Evolutionary conservation across 1,140 invertebrate genomes (phyloP), one percentile per base, ranked within the genome.

Genomic region (Drepana arcuata): DNA sequence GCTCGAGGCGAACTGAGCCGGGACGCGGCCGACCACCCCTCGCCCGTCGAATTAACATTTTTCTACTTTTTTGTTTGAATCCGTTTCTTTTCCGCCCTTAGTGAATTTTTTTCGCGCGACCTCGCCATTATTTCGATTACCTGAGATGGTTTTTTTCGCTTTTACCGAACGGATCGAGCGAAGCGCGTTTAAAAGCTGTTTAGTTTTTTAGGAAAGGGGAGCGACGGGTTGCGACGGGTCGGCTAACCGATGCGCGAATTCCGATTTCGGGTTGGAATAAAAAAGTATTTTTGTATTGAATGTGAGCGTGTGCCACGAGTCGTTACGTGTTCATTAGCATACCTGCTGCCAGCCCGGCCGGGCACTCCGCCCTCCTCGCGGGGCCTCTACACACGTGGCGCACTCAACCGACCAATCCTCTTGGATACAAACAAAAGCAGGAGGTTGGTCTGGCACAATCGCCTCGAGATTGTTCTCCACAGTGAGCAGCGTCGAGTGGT

Each of bases 21-120:
- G 4, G 2, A 2, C 24, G 24, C 24, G 24, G 4, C 6, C n/a
- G n/a, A 2, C n/a, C 49, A 42, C 34, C 48, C 44, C 44, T 39
- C 37, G 40, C 40, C 44, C 44, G 47, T 49, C 56, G 62, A 65
- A 78, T 78, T 72, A 69, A 66, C 72, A 64, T 65, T 72, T 70
- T 59, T 9, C 31, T 59, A 72, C 63, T 74, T 81, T 79, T 81
- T 81, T 78, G 40, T 68, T 46, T 54, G 57, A 81, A 81, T 81
- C 72, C 71, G 72, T 81, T 77, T 69, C 71, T 77, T 80, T 77
- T 79, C 68, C 73, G 69, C 72, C 73, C 71, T 74, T 72, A 69
- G 73, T 74, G 70, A 72, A 64, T 78, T 81, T 81, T 81, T 81
- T 80, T 78, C 62, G 65, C 64, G 63, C 47, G 52, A 41, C 44